Evolutionary conservation across 23 tunicate species (phyloP).

Genomic region (Halocynthia roretzi): DNA sequence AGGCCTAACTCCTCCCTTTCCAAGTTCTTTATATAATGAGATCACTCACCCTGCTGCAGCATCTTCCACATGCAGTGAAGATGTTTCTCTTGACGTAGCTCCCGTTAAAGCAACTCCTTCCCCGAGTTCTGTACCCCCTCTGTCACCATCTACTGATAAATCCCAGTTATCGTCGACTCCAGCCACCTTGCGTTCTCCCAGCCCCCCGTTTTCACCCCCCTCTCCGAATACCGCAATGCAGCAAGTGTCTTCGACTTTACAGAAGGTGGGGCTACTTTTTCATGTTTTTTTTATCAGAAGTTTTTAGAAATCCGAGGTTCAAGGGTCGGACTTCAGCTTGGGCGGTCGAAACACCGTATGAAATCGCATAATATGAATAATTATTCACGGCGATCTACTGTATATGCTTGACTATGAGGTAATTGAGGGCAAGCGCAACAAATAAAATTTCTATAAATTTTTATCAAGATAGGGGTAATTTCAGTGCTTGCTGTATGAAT

Average conservation of each 20-base stretch:
- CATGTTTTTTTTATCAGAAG: background rate
- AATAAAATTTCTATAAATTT: no score
- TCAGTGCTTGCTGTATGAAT: no score
- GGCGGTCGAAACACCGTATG: slow-evolving; percentile 12
- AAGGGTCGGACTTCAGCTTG: background rate
- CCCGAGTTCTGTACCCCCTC: no score
- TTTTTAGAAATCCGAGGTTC: background rate
- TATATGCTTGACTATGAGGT: no score
- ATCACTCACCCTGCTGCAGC: background rate
- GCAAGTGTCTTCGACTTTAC: slow-evolving; percentile 44
- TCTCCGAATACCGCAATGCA: slow-evolving; percentile 86
- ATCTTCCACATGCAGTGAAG: background rate
- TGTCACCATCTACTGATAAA: no score
- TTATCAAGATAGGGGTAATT: no score
- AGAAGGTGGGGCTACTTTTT: slow-evolving; percentile 37
- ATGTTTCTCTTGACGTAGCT: no score
- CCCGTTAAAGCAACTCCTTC: no score
- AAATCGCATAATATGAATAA: no score
- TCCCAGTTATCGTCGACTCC: background rate
- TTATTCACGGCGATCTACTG: no score
- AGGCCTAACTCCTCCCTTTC: background rate
- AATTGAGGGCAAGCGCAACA: no score
- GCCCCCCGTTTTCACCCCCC: slow-evolving; percentile 52
- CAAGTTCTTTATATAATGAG: background rate
- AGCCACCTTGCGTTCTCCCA: background rate